These are phyloP conservation scores for Cyanocitta stelleri DNA, from an alignment of 2,113 vertebrate genomes.

Conservation along the genomic window DNA sequence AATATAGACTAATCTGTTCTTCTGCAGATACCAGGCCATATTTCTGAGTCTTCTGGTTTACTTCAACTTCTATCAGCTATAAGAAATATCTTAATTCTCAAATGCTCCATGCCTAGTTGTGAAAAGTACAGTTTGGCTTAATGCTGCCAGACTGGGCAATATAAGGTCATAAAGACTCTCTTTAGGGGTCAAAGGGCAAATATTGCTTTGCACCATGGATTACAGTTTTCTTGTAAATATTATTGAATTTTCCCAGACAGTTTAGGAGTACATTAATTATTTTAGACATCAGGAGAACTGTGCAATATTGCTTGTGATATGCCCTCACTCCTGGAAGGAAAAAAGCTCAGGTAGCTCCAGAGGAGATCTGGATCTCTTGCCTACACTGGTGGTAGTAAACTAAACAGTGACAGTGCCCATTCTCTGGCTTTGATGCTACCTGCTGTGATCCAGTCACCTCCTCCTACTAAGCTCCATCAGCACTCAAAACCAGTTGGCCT, in stretches of 20 bases:
- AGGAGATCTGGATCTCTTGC: background rate
- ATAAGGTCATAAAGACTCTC: background rate
- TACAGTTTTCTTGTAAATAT: background rate
- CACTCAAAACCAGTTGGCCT: background rate
- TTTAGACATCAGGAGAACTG: background rate
- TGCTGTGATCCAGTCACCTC: background rate
- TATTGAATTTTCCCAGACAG: background rate
- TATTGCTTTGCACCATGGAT: background rate
- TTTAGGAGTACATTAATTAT: background rate
- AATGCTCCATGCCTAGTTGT: background rate
- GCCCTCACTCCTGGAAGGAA: background rate
- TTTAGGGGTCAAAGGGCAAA: background rate
- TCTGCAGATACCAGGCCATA: background rate
- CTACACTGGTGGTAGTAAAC: background rate
- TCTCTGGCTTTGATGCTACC: background rate
- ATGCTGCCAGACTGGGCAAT: background rate
- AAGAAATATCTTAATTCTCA: background rate
- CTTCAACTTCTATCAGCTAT: background rate
- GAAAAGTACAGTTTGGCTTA: background rate
- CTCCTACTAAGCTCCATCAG: background rate
- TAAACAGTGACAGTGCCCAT: background rate
- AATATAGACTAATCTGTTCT: background rate
- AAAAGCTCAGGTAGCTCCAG: background rate
- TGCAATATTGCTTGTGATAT: background rate
- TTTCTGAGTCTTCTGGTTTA: background rate